A percentile compares a stretch with the other conserved stretches of the same genome.
These are phyloP conservation scores for Darwinula stevensoni DNA, from an alignment of 2,888 invertebrate genomes.

Conservation along the genomic window DNA sequence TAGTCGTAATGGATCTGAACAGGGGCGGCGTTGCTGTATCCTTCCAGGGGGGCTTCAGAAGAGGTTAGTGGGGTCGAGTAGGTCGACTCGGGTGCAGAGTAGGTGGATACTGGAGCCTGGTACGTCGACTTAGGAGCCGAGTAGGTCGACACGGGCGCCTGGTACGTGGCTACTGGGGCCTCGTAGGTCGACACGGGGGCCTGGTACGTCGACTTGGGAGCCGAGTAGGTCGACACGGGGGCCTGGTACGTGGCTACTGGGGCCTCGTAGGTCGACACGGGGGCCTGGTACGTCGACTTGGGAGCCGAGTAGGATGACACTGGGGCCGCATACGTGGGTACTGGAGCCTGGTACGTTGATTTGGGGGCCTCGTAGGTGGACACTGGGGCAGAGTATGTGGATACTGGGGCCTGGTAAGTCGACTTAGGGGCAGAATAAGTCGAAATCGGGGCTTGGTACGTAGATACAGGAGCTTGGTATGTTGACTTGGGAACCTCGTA, in stretches of 20 bases:
- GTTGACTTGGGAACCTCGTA: no score
- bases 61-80: no score
- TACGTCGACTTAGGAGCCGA: no score
- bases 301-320: slow-evolving; percentile 3
- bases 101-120: no score
- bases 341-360: slow-evolving; percentile 3
- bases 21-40: no score
- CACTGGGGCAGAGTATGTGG: slow-evolving; percentile 1
- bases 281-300: background rate
- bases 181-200: slow-evolving; percentile 6
- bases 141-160: slow-evolving; percentile 5
- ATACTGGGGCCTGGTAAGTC: slow-evolving; percentile 1
- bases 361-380: slow-evolving; percentile 3
- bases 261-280: slow-evolving; percentile 4
- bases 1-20: no score
- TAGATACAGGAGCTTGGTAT: no score
- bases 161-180: slow-evolving; percentile 6
- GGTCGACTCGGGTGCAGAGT: no score
- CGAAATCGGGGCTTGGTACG: background rate
- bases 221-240: slow-evolving; percentile 6
- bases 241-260: slow-evolving; percentile 6
- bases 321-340: no score
- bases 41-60: no score
- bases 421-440: background rate
- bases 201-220: slow-evolving; percentile 5